Conservation (phyloP, 1,140 invertebrate species). For the Drosophila takahashii region DNA sequence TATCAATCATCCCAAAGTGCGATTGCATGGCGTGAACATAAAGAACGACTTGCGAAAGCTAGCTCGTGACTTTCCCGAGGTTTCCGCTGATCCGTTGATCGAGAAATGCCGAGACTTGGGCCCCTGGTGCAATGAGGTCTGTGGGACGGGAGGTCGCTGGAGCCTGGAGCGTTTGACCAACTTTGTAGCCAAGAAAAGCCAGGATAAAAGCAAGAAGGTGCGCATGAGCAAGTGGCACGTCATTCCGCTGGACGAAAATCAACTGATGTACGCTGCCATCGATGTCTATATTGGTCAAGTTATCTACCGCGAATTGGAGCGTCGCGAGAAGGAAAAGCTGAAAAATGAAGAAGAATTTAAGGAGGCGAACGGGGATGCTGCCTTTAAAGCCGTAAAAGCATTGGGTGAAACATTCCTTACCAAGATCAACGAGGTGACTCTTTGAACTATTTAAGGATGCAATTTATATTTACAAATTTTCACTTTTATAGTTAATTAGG, state of each 20-base stretch:
- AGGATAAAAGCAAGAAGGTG: slow-evolving; percentile 87
- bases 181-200: slow-evolving; percentile 85
- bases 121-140: slow-evolving; percentile 86
- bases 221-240: slow-evolving; percentile 88
- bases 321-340: slow-evolving; percentile 60
- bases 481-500: not conserved
- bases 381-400: slow-evolving; percentile 75
- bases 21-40: slow-evolving; percentile 88
- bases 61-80: slow-evolving; percentile 87
- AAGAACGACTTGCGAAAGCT: slow-evolving; percentile 89
- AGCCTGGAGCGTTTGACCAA: slow-evolving; percentile 87
- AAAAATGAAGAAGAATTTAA: slow-evolving; percentile 70
- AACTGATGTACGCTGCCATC: slow-evolving; percentile 88
- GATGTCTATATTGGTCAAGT: slow-evolving; percentile 87
- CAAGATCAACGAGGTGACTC: slow-evolving; percentile 60
- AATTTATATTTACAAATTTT: not conserved
- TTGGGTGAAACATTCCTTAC: slow-evolving; percentile 64
- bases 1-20: slow-evolving; percentile 87
- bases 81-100: slow-evolving; percentile 86
- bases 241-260: slow-evolving; percentile 86
- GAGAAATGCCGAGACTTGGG: slow-evolving; percentile 88
- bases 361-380: slow-evolving; percentile 74
- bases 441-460: slow-evolving; percentile 8
- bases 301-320: slow-evolving; percentile 73
- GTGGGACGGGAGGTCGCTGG: slow-evolving; percentile 86